Evolutionary conservation across 2,797 vertebrate genomes (phyloP).

Genomic region (Yasuhikotakia modesta): DNA sequence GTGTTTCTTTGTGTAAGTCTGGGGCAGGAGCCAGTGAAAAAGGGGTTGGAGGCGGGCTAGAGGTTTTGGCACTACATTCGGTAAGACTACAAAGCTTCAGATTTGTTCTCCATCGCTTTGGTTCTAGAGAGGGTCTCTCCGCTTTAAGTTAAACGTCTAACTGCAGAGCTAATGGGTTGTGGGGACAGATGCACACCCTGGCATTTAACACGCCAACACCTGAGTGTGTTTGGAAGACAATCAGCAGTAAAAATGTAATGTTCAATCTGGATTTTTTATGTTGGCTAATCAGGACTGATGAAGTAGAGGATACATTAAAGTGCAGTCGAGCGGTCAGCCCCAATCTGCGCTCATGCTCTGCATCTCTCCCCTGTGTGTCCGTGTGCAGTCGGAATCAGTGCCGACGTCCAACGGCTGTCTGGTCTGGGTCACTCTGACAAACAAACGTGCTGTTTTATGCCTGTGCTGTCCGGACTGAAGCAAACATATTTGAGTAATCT

Average conservation of each 20-base stretch:
- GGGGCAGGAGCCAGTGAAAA: constrained; percentile 58
- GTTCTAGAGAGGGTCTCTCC: constrained; percentile 20
- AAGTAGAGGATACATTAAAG: constrained; percentile 56
- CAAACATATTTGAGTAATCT: constrained; percentile 24
- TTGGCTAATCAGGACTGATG: constrained; percentile 57
- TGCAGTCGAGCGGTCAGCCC: constrained; percentile 61
- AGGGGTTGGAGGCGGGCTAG: constrained; percentile 43
- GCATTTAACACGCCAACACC: constrained; percentile 41
- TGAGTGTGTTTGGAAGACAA: constrained; percentile 44
- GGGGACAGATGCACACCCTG: constrained; percentile 32
- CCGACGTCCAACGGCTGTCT: constrained; percentile 40
- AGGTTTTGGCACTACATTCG: constrained; percentile 57
- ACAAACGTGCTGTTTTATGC: constrained; percentile 44
- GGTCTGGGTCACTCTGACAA: constrained; percentile 47
- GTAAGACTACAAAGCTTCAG: constrained; percentile 56
- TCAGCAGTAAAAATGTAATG: constrained; percentile 46
- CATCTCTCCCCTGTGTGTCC: constrained; percentile 35
- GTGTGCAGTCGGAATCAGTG: constrained; percentile 37
- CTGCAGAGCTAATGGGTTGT: constrained; percentile 23
- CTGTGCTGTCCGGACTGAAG: not conserved
- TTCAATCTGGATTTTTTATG: constrained; percentile 51
- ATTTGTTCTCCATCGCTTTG: constrained; percentile 47
- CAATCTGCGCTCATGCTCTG: constrained; percentile 55
- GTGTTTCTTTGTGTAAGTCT: constrained; percentile 62
- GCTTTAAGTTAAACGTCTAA: constrained; percentile 25